Base-by-base conservation (phyloP, 2,797 vertebrate species). In the Orientallactaga sibirica region DNA sequence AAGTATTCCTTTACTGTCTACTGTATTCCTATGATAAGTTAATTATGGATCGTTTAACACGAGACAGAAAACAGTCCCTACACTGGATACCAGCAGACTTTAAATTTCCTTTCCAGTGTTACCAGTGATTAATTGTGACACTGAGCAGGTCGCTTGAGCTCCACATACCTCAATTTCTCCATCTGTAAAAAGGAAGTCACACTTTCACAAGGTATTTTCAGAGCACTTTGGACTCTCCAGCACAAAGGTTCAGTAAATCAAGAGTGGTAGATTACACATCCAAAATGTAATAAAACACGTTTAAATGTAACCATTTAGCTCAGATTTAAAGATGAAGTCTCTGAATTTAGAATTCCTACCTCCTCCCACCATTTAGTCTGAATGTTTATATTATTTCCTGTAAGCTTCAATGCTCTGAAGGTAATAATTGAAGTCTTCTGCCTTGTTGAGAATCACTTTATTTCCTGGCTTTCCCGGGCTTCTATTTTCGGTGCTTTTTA, bases 391-490 rank as follows among this genome's bases (percentile, higher is more conserved):
- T 94, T 94, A 93, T 94, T 96, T 92, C 77, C 41, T 84, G 93
- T 43, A 88, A 93, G 77, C 80, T 91, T 92, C 74, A 86, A n/a
- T 87, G 90, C 70, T 88, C 76, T 73, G 83, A 71, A 95, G 80
- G 93, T 93, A 97, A 94, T 97, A 92, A 95, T 76, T 95, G 77
- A 90, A 95, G 96, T 93, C 88, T 96, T 97, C 92, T 94, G 92
- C 94, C 92, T 94, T 96, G 74, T 87, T 96, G 93, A 93, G 90
- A 96, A 91, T 92, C 77, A 74, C 93, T 97, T 75, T 87, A 95
- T 93, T 95, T 94, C 89, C 90, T 88, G 73, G 80, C 71, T 93
- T 91, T 88, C 86, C 84, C 92, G 89, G 66, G 71, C 67, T 93
- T 93, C 96, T 97, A 95, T 97, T 97, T 95, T 89, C 75, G 81